These are phyloP conservation scores for Scomber japonicus DNA, from an alignment of 2,113 vertebrate species.

Conservation along the genomic window DNA sequence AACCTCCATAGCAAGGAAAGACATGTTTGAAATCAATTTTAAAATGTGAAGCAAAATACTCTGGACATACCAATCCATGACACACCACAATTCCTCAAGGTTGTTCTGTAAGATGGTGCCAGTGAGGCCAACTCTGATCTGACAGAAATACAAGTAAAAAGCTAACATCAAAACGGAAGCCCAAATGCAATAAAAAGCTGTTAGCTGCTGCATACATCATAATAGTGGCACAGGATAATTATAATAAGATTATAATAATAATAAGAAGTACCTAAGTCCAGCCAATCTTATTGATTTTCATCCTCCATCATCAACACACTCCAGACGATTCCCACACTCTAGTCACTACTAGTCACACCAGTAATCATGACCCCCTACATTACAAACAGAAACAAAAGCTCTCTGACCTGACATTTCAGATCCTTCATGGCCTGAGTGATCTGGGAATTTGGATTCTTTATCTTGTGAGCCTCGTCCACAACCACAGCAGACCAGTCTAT, in stretches of 20 bases:
- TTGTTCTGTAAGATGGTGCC: slow-evolving; percentile 98
- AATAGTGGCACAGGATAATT: background rate
- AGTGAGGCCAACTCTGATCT: slow-evolving; percentile 93
- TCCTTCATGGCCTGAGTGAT: slow-evolving; percentile 94
- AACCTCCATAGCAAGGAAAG: background rate
- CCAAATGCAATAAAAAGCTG: background rate
- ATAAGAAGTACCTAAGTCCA: background rate
- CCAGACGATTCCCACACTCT: background rate
- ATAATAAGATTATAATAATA: no score
- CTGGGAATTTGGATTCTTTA: slow-evolving; percentile 95
- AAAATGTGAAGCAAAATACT: background rate
- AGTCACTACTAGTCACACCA: background rate
- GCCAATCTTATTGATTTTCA: no score
- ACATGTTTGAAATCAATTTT: background rate
- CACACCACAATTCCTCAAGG: slow-evolving; percentile 97
- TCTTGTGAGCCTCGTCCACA: slow-evolving; percentile 95
- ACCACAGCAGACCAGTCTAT: slow-evolving; percentile 93
- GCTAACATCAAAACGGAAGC: background rate
- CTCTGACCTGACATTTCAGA: slow-evolving; percentile 89
- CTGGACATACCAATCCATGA: slow-evolving; percentile 92
- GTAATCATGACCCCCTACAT: background rate
- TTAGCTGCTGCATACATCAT: background rate
- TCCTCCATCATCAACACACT: background rate
- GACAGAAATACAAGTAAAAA: slow-evolving; percentile 56
- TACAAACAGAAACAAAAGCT: slow-evolving; percentile 31